Base-by-base conservation (phyloP, 2,797 vertebrate species). In the Melanitta fusca region DNA sequence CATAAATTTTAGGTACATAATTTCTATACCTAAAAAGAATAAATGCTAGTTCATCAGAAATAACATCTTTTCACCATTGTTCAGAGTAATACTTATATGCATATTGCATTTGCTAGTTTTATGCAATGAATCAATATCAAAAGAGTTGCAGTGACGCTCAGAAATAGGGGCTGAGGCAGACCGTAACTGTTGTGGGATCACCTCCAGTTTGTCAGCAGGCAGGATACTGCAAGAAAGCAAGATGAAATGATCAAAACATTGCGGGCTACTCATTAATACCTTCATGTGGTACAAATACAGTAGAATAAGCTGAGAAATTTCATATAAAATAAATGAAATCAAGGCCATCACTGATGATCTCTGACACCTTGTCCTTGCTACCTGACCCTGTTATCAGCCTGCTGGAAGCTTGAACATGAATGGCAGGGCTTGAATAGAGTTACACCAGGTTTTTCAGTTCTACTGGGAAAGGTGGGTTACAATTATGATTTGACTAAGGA, bases 121-220 rank as follows among this genome's bases (percentile, higher is more conserved):
- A 88, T 93, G 95, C 51, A 83, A 30, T 62, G 53, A 39, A 66
- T 43, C 34, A 81, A 78, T 93, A 81, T 96, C 64, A 68, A 64
- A 85, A 78, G 39, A 93, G 45, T 22, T 80, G 36, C 79, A 73
- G 21, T 81, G 32, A 61, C 61, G 74, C 53, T 88, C 51, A 66
- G 61, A 39, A 72, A 56, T 47, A 34, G 39, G 22, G 68, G 13
- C 13, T 64, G 28, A 49, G 41, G 19, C 51, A 64, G 38, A 30
- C 28, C n/a, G 53, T 57, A 84, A 22, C 54, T 54, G 13, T 49
- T 36, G 64, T 24, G 61, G 36, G 18, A 41, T 71, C 22, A 68
- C 5, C 25, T 85, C 13, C 71, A 32, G 7, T 58, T 49, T 39
- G 25, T 53, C 17, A 54, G 28, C 25, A n/a, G 32, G 17, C 19